A percentile compares a stretch with the other conserved stretches of the same genome.
These are phyloP conservation scores for Ictalurus punctatus DNA, from an alignment of 2,113 vertebrate species.

Conservation along the genomic window DNA sequence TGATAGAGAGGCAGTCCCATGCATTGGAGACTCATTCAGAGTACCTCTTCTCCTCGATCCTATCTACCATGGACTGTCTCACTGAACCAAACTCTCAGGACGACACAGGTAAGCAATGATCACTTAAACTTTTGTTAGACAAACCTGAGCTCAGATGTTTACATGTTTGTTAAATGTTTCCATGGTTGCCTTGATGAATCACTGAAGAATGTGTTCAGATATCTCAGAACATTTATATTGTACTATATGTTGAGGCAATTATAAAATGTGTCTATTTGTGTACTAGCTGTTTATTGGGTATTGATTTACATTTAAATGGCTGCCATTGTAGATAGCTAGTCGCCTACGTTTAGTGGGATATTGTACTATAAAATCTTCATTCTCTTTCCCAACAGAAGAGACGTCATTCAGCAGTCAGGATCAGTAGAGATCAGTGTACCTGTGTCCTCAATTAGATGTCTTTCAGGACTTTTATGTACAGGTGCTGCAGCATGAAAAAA, in stretches of 20 bases:
- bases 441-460: not conserved
- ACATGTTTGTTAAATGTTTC: not conserved
- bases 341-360: not conserved
- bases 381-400: constrained; percentile 33
- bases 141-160: not conserved
- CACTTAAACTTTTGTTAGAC: not conserved
- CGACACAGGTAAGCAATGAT: constrained; percentile 33
- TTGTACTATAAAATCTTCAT: not conserved
- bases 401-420: constrained; percentile 13
- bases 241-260: too few species aligned
- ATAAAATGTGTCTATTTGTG: not conserved
- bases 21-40: constrained; percentile 76
- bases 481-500: not conserved
- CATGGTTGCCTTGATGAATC: not conserved
- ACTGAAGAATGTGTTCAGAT: not conserved
- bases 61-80: constrained; percentile 73
- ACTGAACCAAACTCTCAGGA: constrained; percentile 53
- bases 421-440: not conserved
- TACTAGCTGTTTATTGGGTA: not conserved
- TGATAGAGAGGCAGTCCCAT: constrained; percentile 79
- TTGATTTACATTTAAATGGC: not conserved
- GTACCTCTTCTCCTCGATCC: constrained; percentile 76
- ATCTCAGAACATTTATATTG: not conserved
- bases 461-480: not conserved
- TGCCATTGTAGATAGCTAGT: not conserved